phyloP scores from a whole-genome alignment of 2,888 invertebrate species.

The Atherix ibis region DNA sequence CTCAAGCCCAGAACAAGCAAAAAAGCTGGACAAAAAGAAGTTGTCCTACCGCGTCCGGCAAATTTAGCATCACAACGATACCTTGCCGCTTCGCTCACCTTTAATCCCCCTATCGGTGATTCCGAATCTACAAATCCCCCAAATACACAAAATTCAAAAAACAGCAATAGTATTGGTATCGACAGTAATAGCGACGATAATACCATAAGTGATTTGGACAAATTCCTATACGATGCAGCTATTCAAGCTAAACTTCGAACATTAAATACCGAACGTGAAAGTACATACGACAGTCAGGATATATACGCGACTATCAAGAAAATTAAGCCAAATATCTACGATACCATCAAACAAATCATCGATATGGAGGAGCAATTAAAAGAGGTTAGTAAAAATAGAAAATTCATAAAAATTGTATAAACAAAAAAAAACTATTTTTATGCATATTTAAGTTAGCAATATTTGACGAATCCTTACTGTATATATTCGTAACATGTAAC shows the following conservation, averaged over 20 bases:
- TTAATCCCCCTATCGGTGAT: constrained; percentile 35
- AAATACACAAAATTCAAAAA: constrained; percentile 9
- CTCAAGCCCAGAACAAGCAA: constrained; percentile 37
- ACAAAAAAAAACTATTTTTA: too few relatives aligned
- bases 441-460: too few relatives aligned
- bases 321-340: constrained; percentile 35
- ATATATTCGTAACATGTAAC: too few relatives aligned
- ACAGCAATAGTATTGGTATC: constrained; percentile 3
- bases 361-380: constrained; percentile 37
- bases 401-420: neutral
- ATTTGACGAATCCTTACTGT: too few relatives aligned
- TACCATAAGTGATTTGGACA: too few relatives aligned
- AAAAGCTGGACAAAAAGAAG: constrained; percentile 43
- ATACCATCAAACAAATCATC: constrained; percentile 40
- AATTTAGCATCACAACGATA: constrained; percentile 37
- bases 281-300: too few relatives aligned
- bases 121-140: constrained; percentile 15
- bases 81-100: constrained; percentile 27
- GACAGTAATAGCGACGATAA: constrained; percentile 15
- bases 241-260: too few relatives aligned
- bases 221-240: too few relatives aligned
- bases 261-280: too few relatives aligned
- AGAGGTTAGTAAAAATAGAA: constrained; percentile 35
- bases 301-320: too few relatives aligned
- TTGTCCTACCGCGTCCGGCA: constrained; percentile 44